phyloP scores from a whole-genome alignment of 2,888 invertebrate species.

The Campoplex nolae region DNA sequence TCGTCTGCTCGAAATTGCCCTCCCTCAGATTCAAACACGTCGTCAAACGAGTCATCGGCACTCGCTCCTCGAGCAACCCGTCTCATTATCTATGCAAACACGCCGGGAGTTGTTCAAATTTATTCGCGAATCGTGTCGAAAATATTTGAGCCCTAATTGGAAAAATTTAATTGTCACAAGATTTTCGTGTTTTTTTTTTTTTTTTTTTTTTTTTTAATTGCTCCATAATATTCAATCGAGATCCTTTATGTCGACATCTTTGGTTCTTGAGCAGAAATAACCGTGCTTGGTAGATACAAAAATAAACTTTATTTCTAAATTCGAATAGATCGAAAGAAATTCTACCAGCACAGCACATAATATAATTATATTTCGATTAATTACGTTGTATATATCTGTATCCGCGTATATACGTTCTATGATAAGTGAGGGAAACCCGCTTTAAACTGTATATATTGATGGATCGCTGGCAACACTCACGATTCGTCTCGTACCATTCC shows the following conservation, averaged over 20 bases:
- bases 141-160: neutral
- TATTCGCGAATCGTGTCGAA: neutral
- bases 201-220: neutral
- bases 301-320: neutral
- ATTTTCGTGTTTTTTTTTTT: neutral
- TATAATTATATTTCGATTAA: neutral
- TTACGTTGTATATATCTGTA: neutral
- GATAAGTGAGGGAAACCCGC: neutral
- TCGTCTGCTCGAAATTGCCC: conserved; percentile 39
- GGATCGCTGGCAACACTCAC: neutral
- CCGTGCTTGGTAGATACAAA: neutral
- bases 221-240: neutral
- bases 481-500: conserved; percentile 8
- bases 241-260: too few species aligned
- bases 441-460: neutral
- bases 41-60: conserved; percentile 93
- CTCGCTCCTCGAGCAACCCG: conserved; percentile 77
- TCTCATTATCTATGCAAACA: conserved; percentile 53
- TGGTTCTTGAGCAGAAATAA: too few species aligned
- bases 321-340: neutral
- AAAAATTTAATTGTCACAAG: neutral
- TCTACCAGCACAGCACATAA: neutral
- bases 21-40: conserved; percentile 89
- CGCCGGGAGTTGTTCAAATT: neutral
- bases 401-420: neutral